Evolutionary conservation across 2,888 invertebrate genomes (phyloP).

Genomic region (Drosophila maculinotata): DNA sequence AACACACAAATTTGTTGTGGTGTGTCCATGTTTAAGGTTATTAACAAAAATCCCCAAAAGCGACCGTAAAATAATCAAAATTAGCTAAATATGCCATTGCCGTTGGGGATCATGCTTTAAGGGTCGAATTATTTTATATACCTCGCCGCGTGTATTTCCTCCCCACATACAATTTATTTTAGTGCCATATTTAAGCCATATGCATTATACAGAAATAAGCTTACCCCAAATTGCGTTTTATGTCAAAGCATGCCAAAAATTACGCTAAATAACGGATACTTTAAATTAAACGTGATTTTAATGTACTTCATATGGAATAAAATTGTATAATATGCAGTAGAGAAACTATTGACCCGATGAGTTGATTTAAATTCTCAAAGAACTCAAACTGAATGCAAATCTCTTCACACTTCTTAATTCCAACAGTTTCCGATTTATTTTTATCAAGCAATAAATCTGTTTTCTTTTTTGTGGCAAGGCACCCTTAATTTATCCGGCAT

Average conservation of each 20-base stretch:
- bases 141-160: neutral
- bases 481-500: slow-evolving; percentile 23
- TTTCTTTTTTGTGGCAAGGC: neutral
- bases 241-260: neutral
- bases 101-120: slow-evolving; percentile 44
- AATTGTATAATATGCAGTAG: neutral
- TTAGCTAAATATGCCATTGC: slow-evolving; percentile 65
- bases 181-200: slow-evolving; percentile 36
- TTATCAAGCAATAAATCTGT: neutral
- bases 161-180: slow-evolving; percentile 41
- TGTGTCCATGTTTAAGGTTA: slow-evolving; percentile 52
- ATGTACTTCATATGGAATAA: neutral
- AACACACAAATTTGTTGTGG: slow-evolving; percentile 38
- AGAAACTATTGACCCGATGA: no score
- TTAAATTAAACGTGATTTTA: neutral
- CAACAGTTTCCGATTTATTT: slow-evolving; percentile 4
- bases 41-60: slow-evolving; percentile 68
- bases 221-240: slow-evolving; percentile 3
- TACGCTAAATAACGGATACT: neutral
- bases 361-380: neutral
- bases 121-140: slow-evolving; percentile 35
- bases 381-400: neutral
- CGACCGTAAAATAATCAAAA: slow-evolving; percentile 76
- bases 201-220: slow-evolving; percentile 5
- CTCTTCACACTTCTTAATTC: neutral